These are phyloP conservation scores for Parazoanthus atlanticus DNA, from an alignment of 92 coral and sea anemone species.

Conservation along the genomic window DNA sequence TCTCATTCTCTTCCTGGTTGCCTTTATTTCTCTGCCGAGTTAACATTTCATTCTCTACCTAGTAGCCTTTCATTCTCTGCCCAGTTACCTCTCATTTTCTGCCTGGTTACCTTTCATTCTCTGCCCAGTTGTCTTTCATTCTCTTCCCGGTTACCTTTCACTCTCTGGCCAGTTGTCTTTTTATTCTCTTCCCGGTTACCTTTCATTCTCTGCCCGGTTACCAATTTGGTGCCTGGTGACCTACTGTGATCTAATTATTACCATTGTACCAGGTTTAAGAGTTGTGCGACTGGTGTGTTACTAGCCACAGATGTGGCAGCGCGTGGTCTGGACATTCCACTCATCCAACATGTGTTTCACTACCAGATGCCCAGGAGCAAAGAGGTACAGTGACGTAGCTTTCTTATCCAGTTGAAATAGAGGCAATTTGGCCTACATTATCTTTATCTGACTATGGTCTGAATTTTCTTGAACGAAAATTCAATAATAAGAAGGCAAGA, in stretches of 20 bases:
- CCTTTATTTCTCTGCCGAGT: not conserved
- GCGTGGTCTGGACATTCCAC: constrained; percentile 94
- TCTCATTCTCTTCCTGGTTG: not conserved
- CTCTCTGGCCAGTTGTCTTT: not conserved
- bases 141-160: not conserved
- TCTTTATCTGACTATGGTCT: no score
- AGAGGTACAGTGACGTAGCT: constrained; percentile 57
- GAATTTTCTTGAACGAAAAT: not conserved
- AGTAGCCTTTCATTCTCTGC: not conserved
- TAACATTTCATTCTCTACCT: not conserved
- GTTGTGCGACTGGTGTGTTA: constrained; percentile 74
- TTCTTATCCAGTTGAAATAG: not conserved
- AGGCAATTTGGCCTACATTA: not conserved
- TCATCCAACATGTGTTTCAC: constrained; percentile 93
- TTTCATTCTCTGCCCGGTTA: not conserved
- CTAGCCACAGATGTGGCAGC: constrained; percentile 97
- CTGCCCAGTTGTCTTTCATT: not conserved
- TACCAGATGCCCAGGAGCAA: constrained; percentile 95
- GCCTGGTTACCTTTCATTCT: not conserved
- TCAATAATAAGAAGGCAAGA: no score
- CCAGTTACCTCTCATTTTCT: not conserved
- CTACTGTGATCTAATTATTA: no score
- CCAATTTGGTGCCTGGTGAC: no score
- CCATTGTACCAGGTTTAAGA: constrained; percentile 64
- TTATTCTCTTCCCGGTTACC: not conserved